A percentile compares a stretch with the other conserved stretches of the same genome.
Evolutionary conservation across 64 coral and sea anemone species (phyloP).

Genomic region (Pocillopora damicornis): DNA sequence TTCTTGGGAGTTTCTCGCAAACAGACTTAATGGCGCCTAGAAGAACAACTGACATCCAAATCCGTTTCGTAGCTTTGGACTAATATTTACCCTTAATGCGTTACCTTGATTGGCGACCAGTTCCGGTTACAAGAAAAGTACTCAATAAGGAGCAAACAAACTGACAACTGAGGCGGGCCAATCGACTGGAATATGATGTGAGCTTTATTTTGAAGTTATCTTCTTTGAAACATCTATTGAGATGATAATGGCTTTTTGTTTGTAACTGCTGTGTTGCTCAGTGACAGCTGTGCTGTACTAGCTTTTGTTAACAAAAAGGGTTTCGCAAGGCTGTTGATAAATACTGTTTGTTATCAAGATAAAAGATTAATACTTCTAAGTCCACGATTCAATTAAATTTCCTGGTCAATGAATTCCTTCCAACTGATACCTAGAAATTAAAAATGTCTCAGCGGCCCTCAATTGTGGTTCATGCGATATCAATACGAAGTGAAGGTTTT

Average conservation of each 20-base stretch:
- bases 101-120: constrained; percentile 14
- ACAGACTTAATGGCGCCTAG: constrained; percentile 19
- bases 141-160: constrained; percentile 31
- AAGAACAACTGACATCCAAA: constrained; percentile 11
- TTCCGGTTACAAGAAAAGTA: constrained; percentile 46
- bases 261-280: not conserved
- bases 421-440: too few relatives aligned
- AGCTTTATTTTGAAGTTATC: constrained; percentile 13
- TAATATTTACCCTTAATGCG: constrained; percentile 41
- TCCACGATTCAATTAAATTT: too few relatives aligned
- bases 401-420: too few relatives aligned
- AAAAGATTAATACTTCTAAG: too few relatives aligned
- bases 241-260: constrained; percentile 3
- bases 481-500: too few relatives aligned
- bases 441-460: too few relatives aligned
- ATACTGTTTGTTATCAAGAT: not conserved
- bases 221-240: constrained; percentile 11
- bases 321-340: not conserved
- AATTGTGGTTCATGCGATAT: too few relatives aligned
- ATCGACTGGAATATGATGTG: constrained; percentile 18
- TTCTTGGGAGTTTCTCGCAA: not conserved
- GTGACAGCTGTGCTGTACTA: not conserved
- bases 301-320: not conserved
- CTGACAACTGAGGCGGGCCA: constrained; percentile 20
- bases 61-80: constrained; percentile 6